Evolutionary conservation across 2,797 vertebrate genomes (phyloP).

Genomic region (Chloroceryle amazona): DNA sequence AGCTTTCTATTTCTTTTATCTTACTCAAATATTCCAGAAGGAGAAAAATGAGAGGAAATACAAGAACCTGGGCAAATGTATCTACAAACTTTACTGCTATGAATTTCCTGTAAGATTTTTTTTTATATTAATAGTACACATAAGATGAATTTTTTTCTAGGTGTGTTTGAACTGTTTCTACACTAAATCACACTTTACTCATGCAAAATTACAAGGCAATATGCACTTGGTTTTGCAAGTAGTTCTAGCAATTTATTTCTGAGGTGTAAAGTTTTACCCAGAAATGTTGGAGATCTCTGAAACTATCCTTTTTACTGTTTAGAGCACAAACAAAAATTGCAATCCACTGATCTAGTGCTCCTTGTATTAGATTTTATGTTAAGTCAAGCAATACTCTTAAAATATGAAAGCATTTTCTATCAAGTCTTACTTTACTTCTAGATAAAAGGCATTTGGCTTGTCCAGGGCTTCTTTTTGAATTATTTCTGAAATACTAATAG

Average conservation of each 20-base stretch:
- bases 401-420: neutral
- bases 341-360: neutral
- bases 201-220: neutral
- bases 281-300: neutral
- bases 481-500: neutral
- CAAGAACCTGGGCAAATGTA: neutral
- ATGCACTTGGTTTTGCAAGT: neutral
- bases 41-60: neutral
- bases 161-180: neutral
- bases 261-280: neutral
- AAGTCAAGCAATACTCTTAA: neutral
- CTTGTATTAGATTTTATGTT: neutral
- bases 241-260: slow-evolving; percentile 17
- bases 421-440: neutral
- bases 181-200: slow-evolving; percentile 12
- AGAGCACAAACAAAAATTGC: neutral
- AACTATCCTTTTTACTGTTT: neutral
- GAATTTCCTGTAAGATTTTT: neutral
- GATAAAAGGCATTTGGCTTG: neutral
- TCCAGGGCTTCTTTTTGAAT: neutral
- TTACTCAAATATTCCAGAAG: neutral
- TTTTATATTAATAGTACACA: neutral
- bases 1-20: neutral
- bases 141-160: neutral
- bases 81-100: neutral